phyloP scores from a whole-genome alignment of 2,797 vertebrate species.

The Rhincodon typus region DNA sequence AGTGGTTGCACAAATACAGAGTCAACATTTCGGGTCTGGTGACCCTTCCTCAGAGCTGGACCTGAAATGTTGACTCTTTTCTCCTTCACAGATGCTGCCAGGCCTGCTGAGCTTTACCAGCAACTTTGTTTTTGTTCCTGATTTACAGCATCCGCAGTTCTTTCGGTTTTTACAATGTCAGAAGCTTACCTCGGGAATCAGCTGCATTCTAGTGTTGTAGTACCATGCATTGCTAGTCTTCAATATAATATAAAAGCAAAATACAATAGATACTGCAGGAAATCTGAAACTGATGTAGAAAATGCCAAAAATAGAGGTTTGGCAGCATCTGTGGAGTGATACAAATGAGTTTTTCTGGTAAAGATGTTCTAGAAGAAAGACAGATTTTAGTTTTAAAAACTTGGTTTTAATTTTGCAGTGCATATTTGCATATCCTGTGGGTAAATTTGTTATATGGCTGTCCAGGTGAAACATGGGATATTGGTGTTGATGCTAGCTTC shows the following conservation, averaged over 20 bases:
- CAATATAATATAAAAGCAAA: not conserved
- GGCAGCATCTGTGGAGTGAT: not conserved
- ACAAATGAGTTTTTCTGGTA: too few species aligned
- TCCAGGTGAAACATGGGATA: not conserved
- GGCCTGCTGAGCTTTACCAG: too few species aligned
- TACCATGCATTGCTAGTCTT: not conserved
- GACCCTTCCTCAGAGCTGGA: too few species aligned
- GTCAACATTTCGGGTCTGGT: too few species aligned
- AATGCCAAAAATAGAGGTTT: not conserved
- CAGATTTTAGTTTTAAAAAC: not conserved
- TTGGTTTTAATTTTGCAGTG: not conserved
- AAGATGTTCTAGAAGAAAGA: too few species aligned
- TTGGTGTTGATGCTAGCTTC: too few species aligned
- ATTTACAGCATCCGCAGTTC: too few species aligned
- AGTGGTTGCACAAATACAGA: not conserved
- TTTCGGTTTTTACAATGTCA: too few species aligned
- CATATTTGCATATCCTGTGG: not conserved
- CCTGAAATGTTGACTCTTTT: too few species aligned
- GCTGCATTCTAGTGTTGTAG: not conserved
- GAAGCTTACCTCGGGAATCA: not conserved
- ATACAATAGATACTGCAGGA: not conserved
- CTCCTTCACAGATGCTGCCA: too few species aligned
- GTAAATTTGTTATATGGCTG: not conserved
- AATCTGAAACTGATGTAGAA: not conserved
- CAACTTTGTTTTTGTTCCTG: too few species aligned